These are phyloP conservation scores for Microchrysa polita DNA, from an alignment of 2,888 invertebrate genomes.

Conservation along the genomic window DNA sequence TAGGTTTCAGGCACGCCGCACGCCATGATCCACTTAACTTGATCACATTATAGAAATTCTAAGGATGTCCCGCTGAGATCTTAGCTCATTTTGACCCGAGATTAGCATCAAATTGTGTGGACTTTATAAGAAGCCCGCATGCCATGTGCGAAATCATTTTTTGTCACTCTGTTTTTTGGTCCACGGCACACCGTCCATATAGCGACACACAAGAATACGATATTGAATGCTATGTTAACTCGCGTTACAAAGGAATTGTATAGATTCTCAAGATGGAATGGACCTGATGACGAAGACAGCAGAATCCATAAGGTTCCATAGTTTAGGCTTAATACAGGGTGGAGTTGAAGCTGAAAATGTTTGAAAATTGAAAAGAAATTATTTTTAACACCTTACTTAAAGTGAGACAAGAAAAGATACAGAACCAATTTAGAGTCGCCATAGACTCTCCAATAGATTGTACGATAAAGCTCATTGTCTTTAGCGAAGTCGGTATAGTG, in stretches of 20 bases:
- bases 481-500: too few relatives aligned
- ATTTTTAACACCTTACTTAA: too few relatives aligned
- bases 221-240: too few relatives aligned
- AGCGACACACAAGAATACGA: constrained; percentile 5
- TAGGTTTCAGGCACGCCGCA: background rate
- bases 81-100: constrained; percentile 39
- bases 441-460: too few relatives aligned
- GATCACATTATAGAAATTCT: constrained; percentile 41
- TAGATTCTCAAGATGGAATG: too few relatives aligned
- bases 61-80: constrained; percentile 45
- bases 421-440: too few relatives aligned
- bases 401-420: too few relatives aligned
- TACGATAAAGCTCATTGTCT: too few relatives aligned
- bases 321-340: too few relatives aligned
- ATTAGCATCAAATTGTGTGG: constrained; percentile 42
- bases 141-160: constrained; percentile 29
- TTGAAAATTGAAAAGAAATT: background rate
- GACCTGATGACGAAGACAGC: too few relatives aligned
- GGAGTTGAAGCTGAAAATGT: background rate
- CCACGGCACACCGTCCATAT: constrained; percentile 4
- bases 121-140: constrained; percentile 40
- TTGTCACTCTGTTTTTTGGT: constrained; percentile 39
- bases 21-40: constrained; percentile 38
- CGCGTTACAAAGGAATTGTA: constrained; percentile 6
- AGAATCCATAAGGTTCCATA: too few relatives aligned